These are phyloP conservation scores for Phenganax stokvisi DNA, from an alignment of 92 coral and sea anemone species.

Conservation along the genomic window DNA sequence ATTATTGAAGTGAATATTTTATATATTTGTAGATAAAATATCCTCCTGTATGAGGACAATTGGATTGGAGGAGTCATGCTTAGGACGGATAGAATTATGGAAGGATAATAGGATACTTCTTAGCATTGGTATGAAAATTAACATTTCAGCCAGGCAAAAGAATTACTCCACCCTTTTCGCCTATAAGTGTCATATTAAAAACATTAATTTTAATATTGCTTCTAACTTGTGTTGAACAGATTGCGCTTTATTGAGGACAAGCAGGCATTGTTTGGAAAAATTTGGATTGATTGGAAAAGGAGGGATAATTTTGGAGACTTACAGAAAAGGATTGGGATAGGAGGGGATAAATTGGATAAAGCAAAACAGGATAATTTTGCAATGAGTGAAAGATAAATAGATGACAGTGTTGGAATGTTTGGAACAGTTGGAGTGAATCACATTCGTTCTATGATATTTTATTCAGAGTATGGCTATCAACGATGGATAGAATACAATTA, in stretches of 20 bases:
- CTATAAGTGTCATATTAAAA: not conserved
- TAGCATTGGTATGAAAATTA: conserved; percentile 38
- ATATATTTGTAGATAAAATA: conserved; percentile 28
- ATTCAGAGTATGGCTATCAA: too few relatives aligned
- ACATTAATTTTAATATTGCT: conserved; percentile 28
- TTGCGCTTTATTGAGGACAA: conserved; percentile 26
- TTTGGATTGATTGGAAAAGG: conserved; percentile 15
- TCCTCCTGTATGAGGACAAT: conserved; percentile 32
- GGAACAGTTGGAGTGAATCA: not conserved
- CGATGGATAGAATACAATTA: too few relatives aligned
- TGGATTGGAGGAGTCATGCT: conserved; percentile 18
- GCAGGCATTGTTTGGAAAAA: conserved; percentile 17
- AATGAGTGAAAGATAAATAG: not conserved
- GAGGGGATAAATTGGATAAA: not conserved
- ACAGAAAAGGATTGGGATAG: not conserved
- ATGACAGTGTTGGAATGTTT: not conserved
- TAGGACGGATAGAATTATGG: conserved; percentile 27
- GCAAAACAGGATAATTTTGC: not conserved
- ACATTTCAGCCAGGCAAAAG: conserved; percentile 24
- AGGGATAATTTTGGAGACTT: conserved; percentile 26
- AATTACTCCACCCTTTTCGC: not conserved
- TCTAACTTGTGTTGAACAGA: conserved; percentile 43
- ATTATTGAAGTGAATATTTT: conserved; percentile 28
- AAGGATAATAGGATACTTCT: conserved; percentile 31
- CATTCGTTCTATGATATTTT: not conserved